Base-by-base conservation (phyloP, 2,797 vertebrate genomes). In the Onychomys torridus region DNA sequence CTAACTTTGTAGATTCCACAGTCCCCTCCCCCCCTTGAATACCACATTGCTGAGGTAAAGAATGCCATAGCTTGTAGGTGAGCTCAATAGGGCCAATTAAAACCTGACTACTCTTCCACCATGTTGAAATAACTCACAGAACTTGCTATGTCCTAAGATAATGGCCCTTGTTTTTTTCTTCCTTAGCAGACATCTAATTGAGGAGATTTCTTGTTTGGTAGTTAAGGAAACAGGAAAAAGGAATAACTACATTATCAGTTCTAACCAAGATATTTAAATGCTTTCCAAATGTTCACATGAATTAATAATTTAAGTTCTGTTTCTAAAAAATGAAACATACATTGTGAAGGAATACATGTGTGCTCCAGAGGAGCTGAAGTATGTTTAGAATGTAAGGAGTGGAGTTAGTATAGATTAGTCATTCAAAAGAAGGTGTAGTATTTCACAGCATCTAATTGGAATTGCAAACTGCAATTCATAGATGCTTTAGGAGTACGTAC, bases 81-180 rank as follows among this genome's bases (percentile, higher is more conserved):
- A 97, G 94, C 96, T 97, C 95, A 95, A 63, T 85, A 94, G 65
- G 79, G 59, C 96, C 92, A 97, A 96, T 98, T 98, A 98, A 96
- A 97, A 96, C 71, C 78, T 94, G 82, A 95, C 79, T 94, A 65
- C 55, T 88, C 83, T 95, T 95, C 94, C 81, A 65, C 96, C 95
- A 93, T 94, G 95, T 95, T 96, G 96, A 96, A 98, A 97, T 97
- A 97, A 89, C 86, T 95, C 96, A 95, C 85, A 94, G 43, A 95
- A 96, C 96, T 97, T 95, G 94, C 86, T 94, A 73, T 90, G 94
- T 91, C 89, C 83, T 94, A 94, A 84, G 89, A 97, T 93, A 95
- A 96, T 97, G 93, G 34, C 55, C 78, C 79, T 85, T 27, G 6
- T 49, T 52, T 76, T 57, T 40, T 73, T 34, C 25, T 86, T 96